Base-by-base conservation (phyloP, 2,888 invertebrate genomes). In the Acanthopleura granulata region DNA sequence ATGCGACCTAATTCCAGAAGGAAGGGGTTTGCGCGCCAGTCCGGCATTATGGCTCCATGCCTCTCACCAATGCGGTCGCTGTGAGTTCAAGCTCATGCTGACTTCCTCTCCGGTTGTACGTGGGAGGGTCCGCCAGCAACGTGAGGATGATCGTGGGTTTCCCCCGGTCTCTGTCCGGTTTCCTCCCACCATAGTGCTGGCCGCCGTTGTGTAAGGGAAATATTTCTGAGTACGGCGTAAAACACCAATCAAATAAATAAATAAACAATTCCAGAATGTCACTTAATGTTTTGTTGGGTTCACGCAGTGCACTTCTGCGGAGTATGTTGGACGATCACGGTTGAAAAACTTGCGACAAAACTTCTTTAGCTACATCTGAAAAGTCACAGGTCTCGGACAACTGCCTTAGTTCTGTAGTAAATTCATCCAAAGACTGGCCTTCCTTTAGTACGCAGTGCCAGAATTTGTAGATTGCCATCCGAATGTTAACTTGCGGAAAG, bases 391-490 rank as follows among this genome's bases (percentile, higher is more conserved):
- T 74, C 73, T 75, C 78, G 0, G 79, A 75, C 25, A 79, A 50
- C 50, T 71, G 78, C 51, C 82, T 30, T n/a, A 80, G 66, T 77
- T 82, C 80, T 6, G 78, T 80, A 0, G 79, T 75, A 73, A 57
- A 80, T 73, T 82, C 80, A 73, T 81, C 78, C n/a, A 80, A 74
- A 15, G 78, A 57, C 61, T 81, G 80, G 0, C 62, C 72, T 9
- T 76, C 74, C 49, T 51, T 72, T 62, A 80, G 80, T 77, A 78
- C 80, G 66, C 72, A 75, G 6, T 16, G 57, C 29, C 81, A 29
- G 57, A 79, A 81, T 62, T 73, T 74, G 73, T 79, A 79, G 4
- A 81, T 75, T 66, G 78, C 78, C 73, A 81, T 78, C 66, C 81
- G 79, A 66, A 6, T 18, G 30, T 66, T 25, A 6, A 6, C 25